Conservation (phyloP, 2,888 invertebrate genomes). For the Diaprepes abbreviatus region DNA sequence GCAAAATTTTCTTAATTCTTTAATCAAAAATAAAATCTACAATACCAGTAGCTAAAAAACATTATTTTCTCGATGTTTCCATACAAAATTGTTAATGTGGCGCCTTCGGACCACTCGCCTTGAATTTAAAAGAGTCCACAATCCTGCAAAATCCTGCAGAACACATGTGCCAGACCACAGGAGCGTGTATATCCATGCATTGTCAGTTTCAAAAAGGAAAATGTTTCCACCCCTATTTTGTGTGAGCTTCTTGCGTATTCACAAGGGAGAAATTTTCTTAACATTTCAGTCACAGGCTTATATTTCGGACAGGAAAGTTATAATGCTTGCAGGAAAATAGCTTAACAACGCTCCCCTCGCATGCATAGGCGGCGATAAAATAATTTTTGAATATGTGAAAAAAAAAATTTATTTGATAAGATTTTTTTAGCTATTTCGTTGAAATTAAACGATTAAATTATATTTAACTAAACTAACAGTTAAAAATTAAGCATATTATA, state of each 20-base stretch:
- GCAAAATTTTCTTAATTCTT: too few species aligned
- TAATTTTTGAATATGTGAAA: too few species aligned
- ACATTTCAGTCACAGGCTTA: slow-evolving; percentile 63
- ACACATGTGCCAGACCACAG: slow-evolving; percentile 62
- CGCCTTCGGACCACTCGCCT: slow-evolving; percentile 21
- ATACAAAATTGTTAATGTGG: slow-evolving; percentile 52
- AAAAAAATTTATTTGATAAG: too few species aligned
- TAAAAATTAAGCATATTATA: too few species aligned
- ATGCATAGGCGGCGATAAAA: neutral
- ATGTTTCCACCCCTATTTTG: slow-evolving; percentile 65
- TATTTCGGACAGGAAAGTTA: slow-evolving; percentile 53
- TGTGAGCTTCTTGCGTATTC: slow-evolving; percentile 67
- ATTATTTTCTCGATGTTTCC: too few species aligned
- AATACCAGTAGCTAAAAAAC: too few species aligned
- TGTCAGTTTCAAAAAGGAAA: slow-evolving; percentile 64
- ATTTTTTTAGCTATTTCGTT: too few species aligned
- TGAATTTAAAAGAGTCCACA: slow-evolving; percentile 56
- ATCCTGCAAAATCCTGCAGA: slow-evolving; percentile 57
- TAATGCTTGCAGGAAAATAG: slow-evolving; percentile 53
- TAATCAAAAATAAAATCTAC: too few species aligned
- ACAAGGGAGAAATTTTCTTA: slow-evolving; percentile 68
- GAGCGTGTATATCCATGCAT: slow-evolving; percentile 65
- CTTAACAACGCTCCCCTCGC: slow-evolving; percentile 44
- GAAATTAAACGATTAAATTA: too few species aligned
- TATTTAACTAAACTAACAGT: too few species aligned